phyloP scores from a whole-genome alignment of 2,113 vertebrate species.

The Tachycineta bicolor region DNA sequence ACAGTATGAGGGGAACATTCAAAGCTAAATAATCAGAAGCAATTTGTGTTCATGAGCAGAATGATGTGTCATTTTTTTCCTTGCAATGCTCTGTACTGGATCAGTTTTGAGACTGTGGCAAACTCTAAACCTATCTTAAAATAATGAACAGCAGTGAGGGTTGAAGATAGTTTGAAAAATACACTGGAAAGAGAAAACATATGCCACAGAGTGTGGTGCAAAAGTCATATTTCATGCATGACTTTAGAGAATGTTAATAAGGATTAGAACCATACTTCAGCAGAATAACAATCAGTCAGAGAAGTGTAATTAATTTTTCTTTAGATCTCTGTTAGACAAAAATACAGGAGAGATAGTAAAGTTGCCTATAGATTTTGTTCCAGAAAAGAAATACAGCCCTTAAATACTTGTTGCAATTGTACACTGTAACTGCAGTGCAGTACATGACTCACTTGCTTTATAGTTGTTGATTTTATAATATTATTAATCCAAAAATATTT shows the following conservation, averaged over 20 bases:
- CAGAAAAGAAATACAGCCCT: slow-evolving; percentile 8
- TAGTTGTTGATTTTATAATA: slow-evolving; percentile 49
- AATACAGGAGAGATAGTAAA: slow-evolving; percentile 64
- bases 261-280: slow-evolving; percentile 88
- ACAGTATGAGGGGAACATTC: slow-evolving; percentile 77
- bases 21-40: slow-evolving; percentile 79
- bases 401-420: neutral
- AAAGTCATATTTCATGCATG: slow-evolving; percentile 89
- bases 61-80: slow-evolving; percentile 63
- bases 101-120: slow-evolving; percentile 68
- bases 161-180: slow-evolving; percentile 85
- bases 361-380: slow-evolving; percentile 35
- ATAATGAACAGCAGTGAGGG: slow-evolving; percentile 84
- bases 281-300: slow-evolving; percentile 81
- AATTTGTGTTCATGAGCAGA: slow-evolving; percentile 74
- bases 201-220: slow-evolving; percentile 81
- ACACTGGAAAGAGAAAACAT: slow-evolving; percentile 89
- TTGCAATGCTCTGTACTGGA: slow-evolving; percentile 40
- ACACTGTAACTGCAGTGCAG: slow-evolving; percentile 23
- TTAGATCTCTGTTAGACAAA: slow-evolving; percentile 78
- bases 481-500: slow-evolving; percentile 60
- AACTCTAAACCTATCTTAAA: slow-evolving; percentile 84
- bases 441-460: slow-evolving; percentile 46
- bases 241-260: slow-evolving; percentile 91
- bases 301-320: slow-evolving; percentile 78